phyloP scores from a whole-genome alignment of 2,797 vertebrate genomes.

The Meriones psammophilus region DNA sequence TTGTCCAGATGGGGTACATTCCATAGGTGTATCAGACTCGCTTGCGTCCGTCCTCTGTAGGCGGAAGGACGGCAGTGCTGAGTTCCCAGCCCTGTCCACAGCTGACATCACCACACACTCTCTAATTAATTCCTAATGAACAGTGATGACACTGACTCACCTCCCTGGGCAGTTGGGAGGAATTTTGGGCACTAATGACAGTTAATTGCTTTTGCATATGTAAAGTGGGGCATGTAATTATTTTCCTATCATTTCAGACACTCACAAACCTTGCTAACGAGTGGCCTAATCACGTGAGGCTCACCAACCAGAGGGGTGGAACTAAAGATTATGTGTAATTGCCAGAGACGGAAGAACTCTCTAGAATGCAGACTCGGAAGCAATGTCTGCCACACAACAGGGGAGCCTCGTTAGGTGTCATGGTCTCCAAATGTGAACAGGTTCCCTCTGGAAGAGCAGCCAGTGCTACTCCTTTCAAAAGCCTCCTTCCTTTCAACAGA shows the following conservation, averaged over 20 bases:
- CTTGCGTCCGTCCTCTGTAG: background rate
- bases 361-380: background rate
- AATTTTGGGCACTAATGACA: constrained; percentile 70
- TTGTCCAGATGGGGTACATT: background rate
- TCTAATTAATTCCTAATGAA: constrained; percentile 79
- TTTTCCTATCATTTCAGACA: constrained; percentile 71
- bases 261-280: constrained; percentile 61
- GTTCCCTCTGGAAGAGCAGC: constrained; percentile 68
- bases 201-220: constrained; percentile 76
- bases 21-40: background rate
- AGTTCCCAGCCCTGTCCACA: constrained; percentile 23
- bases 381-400: background rate
- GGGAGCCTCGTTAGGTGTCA: background rate
- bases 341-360: background rate
- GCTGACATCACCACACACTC: constrained; percentile 61
- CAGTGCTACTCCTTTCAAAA: constrained; percentile 78
- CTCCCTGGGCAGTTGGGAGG: constrained; percentile 69
- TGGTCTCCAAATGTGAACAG: constrained; percentile 38
- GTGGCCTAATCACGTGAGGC: constrained; percentile 45
- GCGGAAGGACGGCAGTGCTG: background rate
- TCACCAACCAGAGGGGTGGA: background rate
- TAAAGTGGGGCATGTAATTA: constrained; percentile 60
- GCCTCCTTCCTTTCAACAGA: constrained; percentile 66
- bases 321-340: background rate
- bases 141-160: constrained; percentile 76